A percentile compares a stretch with the other conserved stretches of the same genome.
Conservation (phyloP, 2,888 invertebrate species). For the Hipparchia semele region DNA sequence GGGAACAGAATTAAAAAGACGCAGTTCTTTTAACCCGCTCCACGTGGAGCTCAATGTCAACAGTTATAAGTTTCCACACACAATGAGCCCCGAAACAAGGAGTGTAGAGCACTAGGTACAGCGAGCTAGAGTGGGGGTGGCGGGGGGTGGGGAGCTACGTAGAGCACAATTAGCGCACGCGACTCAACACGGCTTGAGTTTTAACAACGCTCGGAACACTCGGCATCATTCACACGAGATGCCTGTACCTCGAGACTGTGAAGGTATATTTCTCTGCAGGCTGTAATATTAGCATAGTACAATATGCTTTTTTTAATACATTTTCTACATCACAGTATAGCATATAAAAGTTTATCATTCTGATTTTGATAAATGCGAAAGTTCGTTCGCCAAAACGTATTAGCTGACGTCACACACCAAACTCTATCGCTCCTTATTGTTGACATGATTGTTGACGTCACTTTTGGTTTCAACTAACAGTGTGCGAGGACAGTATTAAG, state of each 20-base stretch:
- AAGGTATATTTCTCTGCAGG: background rate
- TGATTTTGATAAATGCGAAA: too few relatives aligned
- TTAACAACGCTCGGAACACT: slow-evolving; percentile 77
- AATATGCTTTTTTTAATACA: too few relatives aligned
- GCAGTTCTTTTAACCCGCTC: slow-evolving; percentile 46
- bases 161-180: slow-evolving; percentile 80
- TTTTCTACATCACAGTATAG: too few relatives aligned
- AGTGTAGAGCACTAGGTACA: slow-evolving; percentile 65
- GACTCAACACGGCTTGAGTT: slow-evolving; percentile 80
- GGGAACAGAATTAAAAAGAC: slow-evolving; percentile 44
- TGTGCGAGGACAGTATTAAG: too few relatives aligned
- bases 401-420: too few relatives aligned
- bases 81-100: slow-evolving; percentile 68
- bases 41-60: slow-evolving; percentile 71
- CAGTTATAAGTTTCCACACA: slow-evolving; percentile 64
- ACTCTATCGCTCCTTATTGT: too few relatives aligned
- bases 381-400: too few relatives aligned
- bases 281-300: background rate
- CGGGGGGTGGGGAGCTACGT: slow-evolving; percentile 52
- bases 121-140: slow-evolving; percentile 40
- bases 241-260: slow-evolving; percentile 25
- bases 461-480: too few relatives aligned
- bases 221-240: slow-evolving; percentile 75
- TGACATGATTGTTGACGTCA: too few relatives aligned
- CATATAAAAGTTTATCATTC: too few relatives aligned